Base-by-base conservation (phyloP, 2,797 vertebrate genomes). In the Numenius phaeopus region DNA sequence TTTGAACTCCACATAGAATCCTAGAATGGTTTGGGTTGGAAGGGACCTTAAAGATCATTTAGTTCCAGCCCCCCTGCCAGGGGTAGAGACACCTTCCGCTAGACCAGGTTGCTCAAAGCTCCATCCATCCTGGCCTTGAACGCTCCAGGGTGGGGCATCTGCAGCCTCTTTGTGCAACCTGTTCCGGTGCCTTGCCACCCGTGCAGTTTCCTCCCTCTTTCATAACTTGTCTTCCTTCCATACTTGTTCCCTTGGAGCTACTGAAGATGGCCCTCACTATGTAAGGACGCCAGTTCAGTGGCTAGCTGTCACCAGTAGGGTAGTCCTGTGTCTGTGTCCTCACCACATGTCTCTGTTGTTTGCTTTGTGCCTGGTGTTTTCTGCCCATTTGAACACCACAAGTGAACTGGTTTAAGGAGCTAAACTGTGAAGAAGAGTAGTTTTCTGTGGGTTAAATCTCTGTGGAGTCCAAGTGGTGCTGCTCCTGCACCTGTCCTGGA, bases 271-370 rank as follows among this genome's bases (percentile, higher is more conserved):
- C 57, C 22, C 44, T 86, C 50, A 11, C 14, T 1, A 3, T 20
- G n/a, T 50, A 21, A 5, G 10, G 10, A 44, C 11, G 39, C 10
- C 34, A 20, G 20, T 34, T 72, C 23, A 6, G 0, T 16, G 47
- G 3, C 32, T 2, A 9, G 13, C 13, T 57, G 50, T 17, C 2
- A 2, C 14, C 39, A 0, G 5, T 1, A 1, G 14, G 11, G 6
- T 54, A 23, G 18, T 18, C 39, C 34, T 20, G 17, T 29, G 21
- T 39, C 44, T 49, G 23, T 18, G 49, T 55, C 24, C 27, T 49
- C 49, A 18, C 30, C 5, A 2, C 3, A 0, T 17, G 11, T 13
- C 46, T 82, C 6, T 44, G 14, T 16, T n/a, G 4, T 32, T 40
- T 42, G 55, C 59, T 30, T 32, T n/a, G 19, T 46, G 44, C 19